These are phyloP conservation scores for Panonychus citri DNA, from an alignment of 1,140 invertebrate genomes.

Conservation along the genomic window DNA sequence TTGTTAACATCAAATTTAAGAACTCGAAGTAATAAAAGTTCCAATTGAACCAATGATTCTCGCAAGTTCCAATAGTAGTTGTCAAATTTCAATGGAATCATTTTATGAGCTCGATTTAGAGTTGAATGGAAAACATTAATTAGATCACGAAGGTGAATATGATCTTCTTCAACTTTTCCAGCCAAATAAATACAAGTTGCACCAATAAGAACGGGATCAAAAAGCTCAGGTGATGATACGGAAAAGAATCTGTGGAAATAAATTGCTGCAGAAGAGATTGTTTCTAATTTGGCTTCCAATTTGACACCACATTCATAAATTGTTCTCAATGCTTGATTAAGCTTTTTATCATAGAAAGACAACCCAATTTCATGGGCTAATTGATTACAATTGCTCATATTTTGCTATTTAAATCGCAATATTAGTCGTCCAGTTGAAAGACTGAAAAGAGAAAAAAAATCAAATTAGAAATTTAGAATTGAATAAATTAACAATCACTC, in stretches of 20 bases:
- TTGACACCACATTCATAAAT: background rate
- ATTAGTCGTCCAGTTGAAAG: too few species aligned
- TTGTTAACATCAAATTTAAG: background rate
- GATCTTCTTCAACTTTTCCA: constrained; percentile 70
- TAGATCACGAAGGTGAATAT: constrained; percentile 59
- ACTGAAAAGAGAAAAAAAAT: too few species aligned
- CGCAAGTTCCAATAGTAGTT: background rate
- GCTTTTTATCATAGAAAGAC: too few species aligned
- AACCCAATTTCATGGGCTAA: too few species aligned
- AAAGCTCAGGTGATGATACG: background rate
- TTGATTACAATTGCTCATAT: too few species aligned
- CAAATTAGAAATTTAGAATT: too few species aligned
- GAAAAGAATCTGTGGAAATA: background rate
- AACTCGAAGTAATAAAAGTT: background rate
- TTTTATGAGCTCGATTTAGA: background rate
- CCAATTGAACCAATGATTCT: background rate
- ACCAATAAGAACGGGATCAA: constrained; percentile 40
- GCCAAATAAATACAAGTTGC: constrained; percentile 63
- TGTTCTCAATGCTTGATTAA: background rate
- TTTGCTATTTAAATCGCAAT: too few species aligned
- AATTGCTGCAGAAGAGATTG: background rate
- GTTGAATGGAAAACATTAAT: constrained; percentile 45
- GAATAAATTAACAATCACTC: too few species aligned
- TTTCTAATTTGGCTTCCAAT: background rate
- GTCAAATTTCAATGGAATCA: background rate